Evolutionary conservation across 2,113 vertebrate species (phyloP).

Genomic region (Cavia aperea): DNA sequence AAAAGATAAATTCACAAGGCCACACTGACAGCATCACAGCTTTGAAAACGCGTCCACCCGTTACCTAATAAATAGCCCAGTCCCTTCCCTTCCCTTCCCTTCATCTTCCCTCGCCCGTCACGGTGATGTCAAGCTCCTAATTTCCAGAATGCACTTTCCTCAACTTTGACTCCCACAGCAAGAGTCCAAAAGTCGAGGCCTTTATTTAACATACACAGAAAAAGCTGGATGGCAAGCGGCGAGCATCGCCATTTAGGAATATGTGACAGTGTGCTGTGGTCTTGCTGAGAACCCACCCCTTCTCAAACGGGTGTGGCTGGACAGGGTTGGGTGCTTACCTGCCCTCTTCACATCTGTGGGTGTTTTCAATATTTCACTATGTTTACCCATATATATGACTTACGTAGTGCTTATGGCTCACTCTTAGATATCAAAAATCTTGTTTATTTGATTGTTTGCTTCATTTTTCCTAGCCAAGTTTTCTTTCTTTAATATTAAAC

Average conservation of each 20-base stretch:
- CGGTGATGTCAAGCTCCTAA: constrained; percentile 48
- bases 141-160: constrained; percentile 45
- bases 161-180: constrained; percentile 37
- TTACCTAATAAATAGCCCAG: constrained; percentile 62
- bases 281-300: not conserved
- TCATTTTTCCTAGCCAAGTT: not conserved
- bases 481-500: not conserved
- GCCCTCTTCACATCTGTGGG: not conserved
- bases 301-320: not conserved
- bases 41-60: constrained; percentile 57
- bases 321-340: not conserved
- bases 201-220: constrained; percentile 33
- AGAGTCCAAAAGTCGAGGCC: constrained; percentile 35
- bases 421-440: not conserved
- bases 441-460: not conserved
- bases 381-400: not conserved
- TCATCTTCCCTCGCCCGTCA: constrained; percentile 48
- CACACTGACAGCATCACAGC: constrained; percentile 52
- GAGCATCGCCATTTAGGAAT: constrained; percentile 26
- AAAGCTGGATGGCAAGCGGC: not conserved
- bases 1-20: constrained; percentile 59
- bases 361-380: constrained; percentile 15
- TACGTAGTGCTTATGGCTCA: not conserved
- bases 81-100: constrained; percentile 54
- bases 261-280: rapidly evolving